Conservation (phyloP, 2,888 invertebrate species). For the Pherbina coryleti region DNA sequence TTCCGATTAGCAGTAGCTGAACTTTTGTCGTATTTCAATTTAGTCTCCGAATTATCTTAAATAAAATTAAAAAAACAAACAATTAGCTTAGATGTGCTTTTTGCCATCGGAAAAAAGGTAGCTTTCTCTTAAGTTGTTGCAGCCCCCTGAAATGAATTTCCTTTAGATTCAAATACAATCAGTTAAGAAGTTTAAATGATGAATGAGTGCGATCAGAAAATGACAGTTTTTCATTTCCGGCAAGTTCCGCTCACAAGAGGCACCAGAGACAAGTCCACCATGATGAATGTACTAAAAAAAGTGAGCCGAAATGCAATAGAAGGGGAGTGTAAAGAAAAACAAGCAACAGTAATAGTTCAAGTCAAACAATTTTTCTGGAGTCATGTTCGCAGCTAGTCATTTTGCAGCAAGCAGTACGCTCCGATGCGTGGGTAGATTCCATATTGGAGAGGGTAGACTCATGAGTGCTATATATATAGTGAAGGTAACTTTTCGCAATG, state of each 20-base stretch:
- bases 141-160: not conserved
- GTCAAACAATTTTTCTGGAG: constrained; percentile 24
- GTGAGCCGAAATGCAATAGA: constrained; percentile 5
- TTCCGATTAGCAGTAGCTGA: not conserved
- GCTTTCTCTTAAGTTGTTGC: not conserved
- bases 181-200: constrained; percentile 55
- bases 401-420: constrained; percentile 29
- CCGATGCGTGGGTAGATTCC: constrained; percentile 36
- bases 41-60: not conserved
- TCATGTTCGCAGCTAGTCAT: not conserved
- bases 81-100: too few relatives aligned
- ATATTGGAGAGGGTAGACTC: constrained; percentile 36
- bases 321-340: not conserved
- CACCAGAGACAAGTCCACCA: constrained; percentile 16
- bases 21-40: not conserved
- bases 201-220: constrained; percentile 65
- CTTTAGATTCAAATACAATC: not conserved
- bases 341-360: constrained; percentile 6
- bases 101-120: too few relatives aligned
- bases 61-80: not conserved
- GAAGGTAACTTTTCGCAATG: constrained; percentile 48
- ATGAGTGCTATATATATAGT: constrained; percentile 17
- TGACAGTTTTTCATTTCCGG: constrained; percentile 68
- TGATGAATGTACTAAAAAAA: constrained; percentile 41
- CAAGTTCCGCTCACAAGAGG: constrained; percentile 40